A percentile compares a stretch with the other conserved stretches of the same genome.
Conservation (phyloP, 2,797 vertebrate species). For the Liasis olivaceus region DNA sequence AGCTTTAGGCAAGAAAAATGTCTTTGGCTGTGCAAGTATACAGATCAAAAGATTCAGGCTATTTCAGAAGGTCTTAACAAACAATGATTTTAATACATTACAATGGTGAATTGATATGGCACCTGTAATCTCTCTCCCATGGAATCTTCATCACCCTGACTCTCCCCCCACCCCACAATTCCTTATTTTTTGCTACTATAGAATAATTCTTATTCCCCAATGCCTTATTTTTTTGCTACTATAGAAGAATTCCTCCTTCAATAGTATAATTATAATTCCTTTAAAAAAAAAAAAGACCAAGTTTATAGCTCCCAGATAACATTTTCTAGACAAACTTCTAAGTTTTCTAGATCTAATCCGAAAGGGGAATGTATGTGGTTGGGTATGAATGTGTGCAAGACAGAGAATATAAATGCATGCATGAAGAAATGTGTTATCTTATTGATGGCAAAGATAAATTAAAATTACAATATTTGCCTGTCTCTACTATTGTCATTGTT, state of each 20-base stretch:
- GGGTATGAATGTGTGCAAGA: background rate
- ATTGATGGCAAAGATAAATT: background rate
- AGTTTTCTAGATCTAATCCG: background rate
- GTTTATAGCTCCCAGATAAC: background rate
- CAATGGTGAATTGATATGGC: background rate
- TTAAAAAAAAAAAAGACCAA: background rate
- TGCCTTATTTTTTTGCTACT: background rate
- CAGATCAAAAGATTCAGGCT: background rate
- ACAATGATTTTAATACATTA: background rate
- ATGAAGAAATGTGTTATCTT: background rate
- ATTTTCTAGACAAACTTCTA: background rate
- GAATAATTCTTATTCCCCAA: background rate
- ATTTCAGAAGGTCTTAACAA: background rate
- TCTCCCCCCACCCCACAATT: background rate
- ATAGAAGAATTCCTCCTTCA: background rate
- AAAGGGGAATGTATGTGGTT: background rate
- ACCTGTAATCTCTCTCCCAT: background rate
- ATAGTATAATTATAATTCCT: background rate
- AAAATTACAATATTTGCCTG: background rate
- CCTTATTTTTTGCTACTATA: background rate
- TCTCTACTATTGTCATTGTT: background rate
- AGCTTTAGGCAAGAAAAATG: background rate
- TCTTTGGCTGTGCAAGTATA: no score
- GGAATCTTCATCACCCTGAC: background rate
- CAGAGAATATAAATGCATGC: background rate